A percentile compares a stretch with the other conserved stretches of the same genome.
phyloP scores from a whole-genome alignment of 2,888 invertebrate species.

The Dermolepida albohirtum region DNA sequence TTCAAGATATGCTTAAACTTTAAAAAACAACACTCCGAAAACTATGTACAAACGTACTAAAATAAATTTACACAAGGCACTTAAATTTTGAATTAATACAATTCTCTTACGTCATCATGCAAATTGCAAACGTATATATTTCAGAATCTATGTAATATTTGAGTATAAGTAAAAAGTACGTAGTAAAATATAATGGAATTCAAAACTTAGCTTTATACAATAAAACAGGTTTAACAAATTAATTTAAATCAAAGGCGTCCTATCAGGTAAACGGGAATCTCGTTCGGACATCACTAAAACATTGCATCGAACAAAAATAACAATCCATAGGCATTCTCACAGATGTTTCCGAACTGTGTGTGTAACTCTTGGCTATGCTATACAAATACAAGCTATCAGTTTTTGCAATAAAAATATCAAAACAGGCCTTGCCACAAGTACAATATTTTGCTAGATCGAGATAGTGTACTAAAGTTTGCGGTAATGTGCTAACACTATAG shows the following conservation, averaged over 20 bases:
- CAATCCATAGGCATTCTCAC: constrained; percentile 69
- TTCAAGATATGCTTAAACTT: no score
- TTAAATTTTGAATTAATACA: no score
- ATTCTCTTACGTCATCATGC: no score
- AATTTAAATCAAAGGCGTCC: constrained; percentile 67
- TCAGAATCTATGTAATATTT: no score
- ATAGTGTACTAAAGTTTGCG: constrained; percentile 70
- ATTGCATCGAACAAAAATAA: constrained; percentile 72
- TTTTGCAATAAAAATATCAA: constrained; percentile 56
- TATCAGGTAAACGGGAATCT: constrained; percentile 64
- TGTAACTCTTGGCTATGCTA: constrained; percentile 63
- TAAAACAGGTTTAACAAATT: constrained; percentile 44
- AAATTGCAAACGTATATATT: no score
- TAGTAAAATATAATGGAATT: no score
- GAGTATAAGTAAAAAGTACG: no score
- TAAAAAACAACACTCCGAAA: no score
- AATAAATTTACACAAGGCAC: no score
- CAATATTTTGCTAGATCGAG: constrained; percentile 74
- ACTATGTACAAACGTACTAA: no score
- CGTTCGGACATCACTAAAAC: constrained; percentile 59
- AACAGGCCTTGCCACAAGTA: constrained; percentile 69
- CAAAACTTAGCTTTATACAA: neutral
- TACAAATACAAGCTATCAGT: constrained; percentile 63
- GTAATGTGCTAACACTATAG: constrained; percentile 71
- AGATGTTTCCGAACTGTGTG: constrained; percentile 61